Conservation (phyloP, 2,113 vertebrate species). For the Onychostruthus taczanowskii region DNA sequence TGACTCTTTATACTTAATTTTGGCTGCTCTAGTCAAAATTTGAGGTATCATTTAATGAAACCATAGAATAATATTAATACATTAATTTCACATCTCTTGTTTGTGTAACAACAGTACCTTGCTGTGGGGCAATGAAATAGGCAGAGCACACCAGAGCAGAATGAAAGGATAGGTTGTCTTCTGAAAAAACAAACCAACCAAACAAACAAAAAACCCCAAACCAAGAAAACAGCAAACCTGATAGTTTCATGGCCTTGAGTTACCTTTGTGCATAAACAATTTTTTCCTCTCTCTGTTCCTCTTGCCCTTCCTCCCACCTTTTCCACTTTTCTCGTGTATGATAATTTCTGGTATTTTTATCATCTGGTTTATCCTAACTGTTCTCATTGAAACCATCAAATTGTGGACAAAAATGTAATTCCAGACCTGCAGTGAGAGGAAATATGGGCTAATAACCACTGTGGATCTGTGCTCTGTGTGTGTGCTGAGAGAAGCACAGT, state of each 20-base stretch:
- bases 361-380: background rate
- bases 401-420: background rate
- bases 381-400: background rate
- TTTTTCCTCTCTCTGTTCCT: background rate
- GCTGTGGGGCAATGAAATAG: background rate
- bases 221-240: background rate
- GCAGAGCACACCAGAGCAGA: background rate
- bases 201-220: background rate
- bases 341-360: background rate
- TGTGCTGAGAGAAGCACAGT: background rate
- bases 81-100: background rate
- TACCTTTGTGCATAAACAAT: conserved; percentile 26
- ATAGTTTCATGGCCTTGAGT: background rate
- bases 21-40: background rate
- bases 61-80: background rate
- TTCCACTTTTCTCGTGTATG: background rate
- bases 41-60: background rate
- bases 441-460: background rate
- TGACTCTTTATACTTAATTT: background rate
- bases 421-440: background rate
- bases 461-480: background rate
- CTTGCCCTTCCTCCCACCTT: background rate
- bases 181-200: background rate
- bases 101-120: background rate
- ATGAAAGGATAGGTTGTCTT: conserved; percentile 18